Conservation (phyloP, 2,888 invertebrate genomes). For the Eustalomyia histrio region DNA sequence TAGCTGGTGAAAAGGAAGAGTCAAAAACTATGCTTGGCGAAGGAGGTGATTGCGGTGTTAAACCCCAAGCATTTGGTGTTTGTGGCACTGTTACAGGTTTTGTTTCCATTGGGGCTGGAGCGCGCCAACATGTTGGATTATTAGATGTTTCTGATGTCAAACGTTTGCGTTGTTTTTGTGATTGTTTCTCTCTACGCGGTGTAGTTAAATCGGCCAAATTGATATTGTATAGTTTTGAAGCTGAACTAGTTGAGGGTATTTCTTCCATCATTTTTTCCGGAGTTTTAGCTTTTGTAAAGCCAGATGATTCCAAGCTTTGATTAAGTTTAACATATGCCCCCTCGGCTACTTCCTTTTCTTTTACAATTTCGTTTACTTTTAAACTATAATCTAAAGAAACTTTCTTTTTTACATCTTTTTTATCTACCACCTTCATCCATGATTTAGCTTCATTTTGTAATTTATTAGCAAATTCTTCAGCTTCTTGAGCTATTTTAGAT, state of each 20-base stretch:
- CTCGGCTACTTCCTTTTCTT: constrained; percentile 80
- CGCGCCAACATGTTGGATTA: constrained; percentile 68
- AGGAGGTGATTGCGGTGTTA: constrained; percentile 63
- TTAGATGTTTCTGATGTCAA: constrained; percentile 78
- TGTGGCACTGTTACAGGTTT: constrained; percentile 68
- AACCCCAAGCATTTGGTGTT: constrained; percentile 74
- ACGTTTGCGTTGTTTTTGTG: constrained; percentile 82
- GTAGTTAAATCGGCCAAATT: constrained; percentile 75
- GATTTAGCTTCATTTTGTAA: constrained; percentile 71
- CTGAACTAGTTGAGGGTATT: constrained; percentile 47
- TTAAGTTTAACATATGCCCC: constrained; percentile 79
- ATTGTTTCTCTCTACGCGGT: constrained; percentile 78
- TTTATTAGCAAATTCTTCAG: constrained; percentile 56
- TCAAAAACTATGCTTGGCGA: constrained; percentile 29
- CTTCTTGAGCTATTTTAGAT: constrained; percentile 41
- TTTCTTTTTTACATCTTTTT: constrained; percentile 79
- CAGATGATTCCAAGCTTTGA: constrained; percentile 31
- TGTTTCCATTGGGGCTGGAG: constrained; percentile 37
- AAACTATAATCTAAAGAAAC: constrained; percentile 54
- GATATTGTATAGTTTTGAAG: constrained; percentile 69
- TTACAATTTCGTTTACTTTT: constrained; percentile 78
- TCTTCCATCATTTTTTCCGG: constrained; percentile 65
- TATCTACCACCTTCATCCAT: constrained; percentile 79
- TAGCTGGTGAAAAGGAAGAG: constrained; percentile 51
- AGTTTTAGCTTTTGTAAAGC: constrained; percentile 34